phyloP scores from a whole-genome alignment of 2,888 invertebrate genomes.

The Ichneumon xanthorius region DNA sequence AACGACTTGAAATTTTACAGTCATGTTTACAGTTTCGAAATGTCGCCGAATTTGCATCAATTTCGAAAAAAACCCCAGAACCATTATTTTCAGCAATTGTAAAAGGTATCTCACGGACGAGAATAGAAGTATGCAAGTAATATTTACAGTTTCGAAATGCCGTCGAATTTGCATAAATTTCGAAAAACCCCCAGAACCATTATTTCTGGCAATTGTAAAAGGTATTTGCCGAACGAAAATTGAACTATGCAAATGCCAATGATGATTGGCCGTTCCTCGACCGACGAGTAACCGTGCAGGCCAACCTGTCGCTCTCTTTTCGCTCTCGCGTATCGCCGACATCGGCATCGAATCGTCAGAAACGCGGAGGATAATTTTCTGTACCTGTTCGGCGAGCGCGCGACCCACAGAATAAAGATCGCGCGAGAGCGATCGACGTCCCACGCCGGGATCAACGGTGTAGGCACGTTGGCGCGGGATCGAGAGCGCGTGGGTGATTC shows the following conservation, averaged over 20 bases:
- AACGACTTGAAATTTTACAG: too few species aligned
- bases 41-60: too few species aligned
- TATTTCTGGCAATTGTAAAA: too few species aligned
- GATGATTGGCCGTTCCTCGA: background rate
- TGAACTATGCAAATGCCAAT: background rate
- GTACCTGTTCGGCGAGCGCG: constrained; percentile 60
- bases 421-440: constrained; percentile 52
- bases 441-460: constrained; percentile 62
- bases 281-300: background rate
- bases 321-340: background rate
- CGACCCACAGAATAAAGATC: constrained; percentile 44
- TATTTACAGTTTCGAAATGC: too few species aligned
- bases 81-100: too few species aligned
- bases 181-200: too few species aligned
- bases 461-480: constrained; percentile 43
- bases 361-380: constrained; percentile 60
- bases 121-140: too few species aligned
- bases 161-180: too few species aligned
- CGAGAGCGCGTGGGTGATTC: constrained; percentile 77
- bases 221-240: too few species aligned
- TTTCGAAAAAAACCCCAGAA: too few species aligned
- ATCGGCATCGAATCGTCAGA: constrained; percentile 55
- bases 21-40: too few species aligned
- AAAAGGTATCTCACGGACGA: too few species aligned
- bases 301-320: constrained; percentile 38